Evolutionary conservation across 2,888 invertebrate species (phyloP), one percentile per base, ranked within the genome.

Genomic region (Rhabditoides inermis): DNA sequence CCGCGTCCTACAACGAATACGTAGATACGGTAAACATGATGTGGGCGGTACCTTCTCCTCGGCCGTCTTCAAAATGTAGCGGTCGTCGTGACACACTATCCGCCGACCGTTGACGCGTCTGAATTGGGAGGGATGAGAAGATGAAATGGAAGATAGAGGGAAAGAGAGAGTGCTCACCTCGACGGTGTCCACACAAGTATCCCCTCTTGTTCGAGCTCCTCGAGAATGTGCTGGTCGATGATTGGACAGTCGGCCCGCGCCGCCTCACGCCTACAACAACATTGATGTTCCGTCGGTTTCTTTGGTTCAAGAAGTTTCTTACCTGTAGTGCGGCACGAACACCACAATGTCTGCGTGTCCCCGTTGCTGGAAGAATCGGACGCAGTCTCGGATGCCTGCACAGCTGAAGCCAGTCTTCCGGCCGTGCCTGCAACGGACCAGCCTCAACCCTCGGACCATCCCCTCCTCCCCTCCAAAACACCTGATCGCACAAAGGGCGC

Each of bases 261-360:
- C 7, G 84, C 82, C 78, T 94, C 92, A 77, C 91, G 91, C 55
- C 92, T 83, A 42, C 25, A 60, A 58, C 37, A 49, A 41, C n/a
- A n/a, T n/a, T n/a, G n/a, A n/a, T n/a, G n/a, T n/a, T n/a, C n/a
- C n/a, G n/a, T n/a, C n/a, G n/a, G n/a, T n/a, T n/a, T n/a, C n/a
- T n/a, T n/a, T n/a, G n/a, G n/a, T n/a, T n/a, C 36, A n/a, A 2
- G 86, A 84, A 5, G 84, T 82, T 79, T 91, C 92, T 77, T 91
- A 91, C 56, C 92, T 83, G 88, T 90, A 94, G 78, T 88, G 88
- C n/a, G 94, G 94, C 23, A 94, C 90, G 79, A 94, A 92, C 7
- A 91, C 92, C 0, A 88, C 90, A 69, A 94, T 88, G 68, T 90
- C 88, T 61, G 84, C 85, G 80, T 94, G 94, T 0, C 92, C 94